Base-by-base conservation (phyloP, 2,888 invertebrate genomes). In the Isotomurus palustris region DNA sequence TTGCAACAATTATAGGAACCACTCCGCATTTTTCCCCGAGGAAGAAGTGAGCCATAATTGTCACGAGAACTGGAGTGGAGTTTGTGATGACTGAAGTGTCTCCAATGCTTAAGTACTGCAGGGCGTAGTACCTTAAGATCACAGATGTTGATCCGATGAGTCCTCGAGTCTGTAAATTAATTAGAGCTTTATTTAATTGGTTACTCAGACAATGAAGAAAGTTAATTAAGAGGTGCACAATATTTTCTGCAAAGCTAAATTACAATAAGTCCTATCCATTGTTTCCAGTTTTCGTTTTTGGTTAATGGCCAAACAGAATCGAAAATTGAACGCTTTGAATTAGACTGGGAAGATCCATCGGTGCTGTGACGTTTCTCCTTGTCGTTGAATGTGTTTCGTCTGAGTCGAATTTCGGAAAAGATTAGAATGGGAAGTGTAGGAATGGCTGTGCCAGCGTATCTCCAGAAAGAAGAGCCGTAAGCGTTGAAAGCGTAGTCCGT, bases 91-190 rank as follows among this genome's bases (percentile, higher is more conserved):
- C 68, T 3, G 61, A 53, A 2, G 68, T 64, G 44, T 70, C 68
- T 14, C 64, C 70, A n/a, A 70, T 64, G 6, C 65, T 61, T 49
- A 70, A 47, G 43, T 70, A 69, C 36, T 68, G 49, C 6, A 70
- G 53, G 8, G 70, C 64, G 48, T 60, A 69, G 41, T 66, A 70
- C 22, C 70, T 56, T 17, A 69, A 53, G 38, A 68, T 61, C 17
- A 69, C 68, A 0, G 67, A 60, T 2, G 61, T 58, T 8, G 65
- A 59, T 21, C 67, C 70, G 4, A 70, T 60, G 10, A 68, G 24
- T n/a, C 70, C 70, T 43, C 70, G 56, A 38, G 54, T 58, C 70
- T 70, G n/a, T n/a, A n/a, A n/a, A n/a, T n/a, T n/a, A n/a, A n/a
- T n/a, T n/a, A n/a, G n/a, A n/a, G n/a, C n/a, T n/a, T n/a, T n/a